Base-by-base conservation (phyloP, 2,797 vertebrate species). In the Natrix natrix region DNA sequence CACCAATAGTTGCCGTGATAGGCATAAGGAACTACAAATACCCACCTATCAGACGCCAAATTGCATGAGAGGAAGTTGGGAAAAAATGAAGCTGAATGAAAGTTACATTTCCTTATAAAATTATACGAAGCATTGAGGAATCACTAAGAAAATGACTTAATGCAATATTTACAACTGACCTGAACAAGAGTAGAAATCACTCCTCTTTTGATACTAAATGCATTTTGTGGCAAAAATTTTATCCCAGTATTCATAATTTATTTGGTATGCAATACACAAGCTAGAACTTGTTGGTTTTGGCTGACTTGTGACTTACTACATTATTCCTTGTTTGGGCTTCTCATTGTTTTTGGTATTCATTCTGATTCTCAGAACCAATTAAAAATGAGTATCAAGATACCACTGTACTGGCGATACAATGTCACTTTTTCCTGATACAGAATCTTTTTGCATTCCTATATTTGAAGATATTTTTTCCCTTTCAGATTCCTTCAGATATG, bases 401-500 rank as follows among this genome's bases (percentile, higher is more conserved):
- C 13, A 66, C 32, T 78, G 16, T 78, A 10, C 69, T 22, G 3
- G 7, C 22, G 32, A 78, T 37, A 37, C 3, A 78, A 8, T 10
- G 20, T 37, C 69, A 78, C 7, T 78, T 32, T 43, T 78, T 78
- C 69, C 7, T 20, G 66, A 66, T 66, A 14, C 13, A 69, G 14
- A 69, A 69, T 7, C 66, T 69, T 69, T 69, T 69, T 32, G n/a
- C 66, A 69, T 69, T 32, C 5, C n/a, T 69, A 32, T 69, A 12
- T 52, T 89, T 83, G 86, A 26, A 28, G 52, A 92, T 7, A 11
- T 11, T 6, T n/a, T 16, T 59, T 89, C 2, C 11, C 32, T 57
- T 88, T 74, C 37, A 14, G 48, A 55, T 91, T 83, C 43, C 6
- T 54, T 28, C 86, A 97, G 96, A 91, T 97, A 93, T 0, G 96